These are phyloP conservation scores for Gila orcuttii DNA, from an alignment of 2,113 vertebrate genomes.

Conservation along the genomic window DNA sequence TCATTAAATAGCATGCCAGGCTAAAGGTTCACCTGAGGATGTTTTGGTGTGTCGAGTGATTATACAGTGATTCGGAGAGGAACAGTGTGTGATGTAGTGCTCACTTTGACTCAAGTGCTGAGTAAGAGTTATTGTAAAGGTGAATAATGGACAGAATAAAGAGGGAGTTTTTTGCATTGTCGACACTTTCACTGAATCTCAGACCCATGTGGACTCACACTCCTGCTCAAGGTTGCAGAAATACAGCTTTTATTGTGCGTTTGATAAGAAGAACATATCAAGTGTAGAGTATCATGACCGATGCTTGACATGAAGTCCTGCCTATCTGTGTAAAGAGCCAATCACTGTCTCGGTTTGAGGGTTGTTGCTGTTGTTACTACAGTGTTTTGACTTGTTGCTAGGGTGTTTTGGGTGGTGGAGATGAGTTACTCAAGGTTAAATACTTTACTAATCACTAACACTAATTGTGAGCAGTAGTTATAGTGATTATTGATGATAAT, in stretches of 20 bases:
- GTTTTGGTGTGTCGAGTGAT: neutral
- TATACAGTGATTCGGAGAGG: neutral
- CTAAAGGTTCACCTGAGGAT: neutral
- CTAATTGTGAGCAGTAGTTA: no score
- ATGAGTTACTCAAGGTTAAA: no score
- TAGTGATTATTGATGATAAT: neutral
- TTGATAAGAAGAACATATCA: neutral
- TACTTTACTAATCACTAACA: no score
- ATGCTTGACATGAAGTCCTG: neutral
- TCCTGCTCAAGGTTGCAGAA: neutral
- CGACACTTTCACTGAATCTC: conserved; percentile 35
- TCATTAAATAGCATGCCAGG: neutral
- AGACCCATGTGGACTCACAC: conserved; percentile 19
- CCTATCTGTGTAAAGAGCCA: neutral
- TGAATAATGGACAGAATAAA: conserved; percentile 19
- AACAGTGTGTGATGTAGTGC: neutral
- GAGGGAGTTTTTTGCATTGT: conserved; percentile 36
- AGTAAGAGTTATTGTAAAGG: conserved; percentile 38
- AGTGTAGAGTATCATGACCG: neutral
- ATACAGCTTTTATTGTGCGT: neutral
- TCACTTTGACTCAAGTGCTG: conserved; percentile 47
- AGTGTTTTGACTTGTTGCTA: neutral
- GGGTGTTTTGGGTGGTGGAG: neutral
- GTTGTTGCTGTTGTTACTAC: neutral
- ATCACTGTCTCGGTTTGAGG: neutral